A percentile compares a stretch with the other conserved stretches of the same genome.
phyloP scores from a whole-genome alignment of 2,797 vertebrate species.

The Hyperoplus immaculatus region DNA sequence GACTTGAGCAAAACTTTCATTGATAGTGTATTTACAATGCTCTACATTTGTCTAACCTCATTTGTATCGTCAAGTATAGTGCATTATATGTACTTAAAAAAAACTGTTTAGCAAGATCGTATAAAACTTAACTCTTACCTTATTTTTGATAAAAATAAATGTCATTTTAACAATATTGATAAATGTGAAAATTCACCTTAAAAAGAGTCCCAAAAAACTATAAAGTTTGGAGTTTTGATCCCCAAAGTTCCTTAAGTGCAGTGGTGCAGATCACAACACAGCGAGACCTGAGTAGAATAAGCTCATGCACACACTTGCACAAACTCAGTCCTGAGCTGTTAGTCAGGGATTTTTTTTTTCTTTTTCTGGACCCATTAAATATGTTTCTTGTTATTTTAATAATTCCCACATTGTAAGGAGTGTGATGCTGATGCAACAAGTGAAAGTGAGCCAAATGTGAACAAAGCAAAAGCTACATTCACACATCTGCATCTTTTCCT shows the following conservation, averaged over 20 bases:
- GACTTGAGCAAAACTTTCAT: not conserved
- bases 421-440: not conserved
- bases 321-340: not conserved
- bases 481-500: not conserved
- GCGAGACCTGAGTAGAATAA: slow-evolving; percentile 11
- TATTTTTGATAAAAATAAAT: not conserved
- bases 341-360: not conserved
- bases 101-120: not conserved
- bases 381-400: not conserved
- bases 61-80: not conserved
- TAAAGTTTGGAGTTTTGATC: slow-evolving; percentile 8
- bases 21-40: not conserved
- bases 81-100: not conserved
- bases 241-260: slow-evolving; percentile 34
- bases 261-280: slow-evolving; percentile 42
- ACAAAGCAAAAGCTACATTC: not conserved
- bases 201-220: not conserved
- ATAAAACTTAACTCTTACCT: not conserved
- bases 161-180: not conserved
- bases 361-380: not conserved
- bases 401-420: not conserved
- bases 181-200: not conserved
- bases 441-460: not conserved
- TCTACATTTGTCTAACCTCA: not conserved
- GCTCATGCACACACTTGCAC: slow-evolving; percentile 18